Percentiles rank a stretch among this genome's conserved stretches.
phyloP scores from a whole-genome alignment of 2,888 invertebrate genomes.

The Oeneis ivallda region DNA sequence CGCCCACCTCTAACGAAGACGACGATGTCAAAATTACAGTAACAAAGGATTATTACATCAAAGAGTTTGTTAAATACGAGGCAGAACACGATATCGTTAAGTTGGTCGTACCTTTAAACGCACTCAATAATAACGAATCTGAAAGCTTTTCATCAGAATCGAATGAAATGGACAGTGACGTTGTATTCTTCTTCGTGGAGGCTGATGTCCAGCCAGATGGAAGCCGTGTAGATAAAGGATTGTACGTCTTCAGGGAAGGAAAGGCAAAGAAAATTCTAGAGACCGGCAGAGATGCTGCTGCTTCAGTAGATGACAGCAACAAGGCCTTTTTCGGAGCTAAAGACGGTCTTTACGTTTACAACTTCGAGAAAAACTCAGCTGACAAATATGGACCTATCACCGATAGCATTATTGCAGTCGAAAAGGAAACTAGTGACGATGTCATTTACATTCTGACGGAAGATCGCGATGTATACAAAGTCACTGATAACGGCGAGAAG shows the following conservation, averaged over 20 bases:
- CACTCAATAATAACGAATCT: slow-evolving; percentile 37
- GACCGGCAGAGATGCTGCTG: slow-evolving; percentile 50
- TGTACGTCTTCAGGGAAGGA: slow-evolving; percentile 46
- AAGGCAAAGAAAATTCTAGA: slow-evolving; percentile 49
- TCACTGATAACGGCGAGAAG: slow-evolving; percentile 56
- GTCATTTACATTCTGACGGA: slow-evolving; percentile 58
- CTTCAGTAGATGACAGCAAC: slow-evolving; percentile 47
- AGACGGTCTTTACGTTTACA: slow-evolving; percentile 57
- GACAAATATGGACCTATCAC: slow-evolving; percentile 44
- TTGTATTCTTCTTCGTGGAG: slow-evolving; percentile 43
- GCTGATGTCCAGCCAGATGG: slow-evolving; percentile 40
- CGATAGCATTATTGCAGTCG: slow-evolving; percentile 44
- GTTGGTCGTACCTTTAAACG: slow-evolving; percentile 42
- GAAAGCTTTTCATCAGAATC: slow-evolving; percentile 27
- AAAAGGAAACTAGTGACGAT: slow-evolving; percentile 41
- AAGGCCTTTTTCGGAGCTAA: slow-evolving; percentile 53
- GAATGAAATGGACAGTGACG: slow-evolving; percentile 28
- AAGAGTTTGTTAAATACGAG: slow-evolving; percentile 36
- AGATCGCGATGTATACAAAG: slow-evolving; percentile 57
- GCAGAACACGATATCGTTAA: slow-evolving; percentile 43
- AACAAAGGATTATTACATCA: slow-evolving; percentile 30
- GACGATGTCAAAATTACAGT: slow-evolving; percentile 34
- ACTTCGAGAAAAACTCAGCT: slow-evolving; percentile 37
- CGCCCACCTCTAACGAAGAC: slow-evolving; percentile 32
- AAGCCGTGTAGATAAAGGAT: slow-evolving; percentile 44